Percentiles rank a stretch among this genome's conserved stretches.
Conservation (phyloP, 2,113 vertebrate species). For the Cranoglanis bouderius region DNA sequence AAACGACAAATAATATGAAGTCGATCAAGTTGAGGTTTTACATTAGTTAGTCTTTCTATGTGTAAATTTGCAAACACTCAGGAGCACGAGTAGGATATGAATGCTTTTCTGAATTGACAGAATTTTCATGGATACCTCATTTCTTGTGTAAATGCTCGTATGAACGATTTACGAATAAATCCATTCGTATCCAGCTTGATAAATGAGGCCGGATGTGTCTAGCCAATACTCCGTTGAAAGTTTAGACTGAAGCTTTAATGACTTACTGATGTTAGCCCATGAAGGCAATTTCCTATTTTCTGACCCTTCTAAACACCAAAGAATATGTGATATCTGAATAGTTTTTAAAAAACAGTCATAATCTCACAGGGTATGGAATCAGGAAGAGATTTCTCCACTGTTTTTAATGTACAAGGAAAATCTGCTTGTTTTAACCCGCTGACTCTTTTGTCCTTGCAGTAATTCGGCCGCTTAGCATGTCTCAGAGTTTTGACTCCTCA, state of each 20-base stretch:
- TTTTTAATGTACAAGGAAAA: not conserved
- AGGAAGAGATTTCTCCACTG: not conserved
- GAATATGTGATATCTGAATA: not conserved
- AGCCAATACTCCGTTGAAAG: not conserved
- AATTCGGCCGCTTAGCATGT: conserved; percentile 94
- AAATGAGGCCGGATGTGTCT: not conserved
- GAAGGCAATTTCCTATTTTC: not conserved
- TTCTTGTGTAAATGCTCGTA: not conserved
- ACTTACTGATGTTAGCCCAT: not conserved
- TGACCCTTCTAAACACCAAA: not conserved
- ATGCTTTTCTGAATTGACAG: not conserved
- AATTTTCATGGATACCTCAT: not conserved
- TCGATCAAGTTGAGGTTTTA: not conserved
- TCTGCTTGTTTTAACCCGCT: conserved; percentile 47
- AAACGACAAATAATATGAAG: not conserved
- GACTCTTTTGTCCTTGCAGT: conserved; percentile 86
- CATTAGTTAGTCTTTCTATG: not conserved
- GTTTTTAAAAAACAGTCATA: not conserved
- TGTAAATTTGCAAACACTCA: not conserved
- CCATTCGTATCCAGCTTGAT: not conserved
- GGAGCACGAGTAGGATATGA: not conserved
- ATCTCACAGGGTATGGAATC: not conserved
- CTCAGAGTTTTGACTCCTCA: conserved; percentile 99
- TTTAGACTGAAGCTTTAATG: not conserved
- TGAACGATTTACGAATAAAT: not conserved